Evolutionary conservation across 2,888 invertebrate species (phyloP).

Genomic region (Megaustenia siamemsis): DNA sequence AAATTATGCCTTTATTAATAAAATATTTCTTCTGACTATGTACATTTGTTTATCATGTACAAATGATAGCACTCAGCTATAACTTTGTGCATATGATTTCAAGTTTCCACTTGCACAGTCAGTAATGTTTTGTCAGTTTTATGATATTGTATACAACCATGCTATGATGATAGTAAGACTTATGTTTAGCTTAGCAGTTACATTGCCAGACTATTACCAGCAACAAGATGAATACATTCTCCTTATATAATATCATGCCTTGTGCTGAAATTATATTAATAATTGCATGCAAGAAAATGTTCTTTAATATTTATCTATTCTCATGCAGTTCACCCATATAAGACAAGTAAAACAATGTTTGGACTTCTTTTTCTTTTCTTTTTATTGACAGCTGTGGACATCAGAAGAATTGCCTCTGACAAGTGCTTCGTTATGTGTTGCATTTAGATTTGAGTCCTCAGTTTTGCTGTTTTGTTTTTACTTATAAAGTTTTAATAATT

Average conservation of each 20-base stretch:
- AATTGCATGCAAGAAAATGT: background rate
- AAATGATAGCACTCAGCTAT: too few relatives aligned
- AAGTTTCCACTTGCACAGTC: too few relatives aligned
- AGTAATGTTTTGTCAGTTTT: background rate
- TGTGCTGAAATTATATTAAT: background rate
- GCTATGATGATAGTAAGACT: background rate
- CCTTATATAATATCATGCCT: too few relatives aligned
- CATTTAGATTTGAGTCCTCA: background rate
- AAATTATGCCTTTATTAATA: too few relatives aligned
- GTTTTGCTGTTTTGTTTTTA: background rate
- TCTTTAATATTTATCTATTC: background rate
- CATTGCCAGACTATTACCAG: too few relatives aligned
- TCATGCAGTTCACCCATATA: too few relatives aligned
- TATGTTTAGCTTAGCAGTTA: background rate
- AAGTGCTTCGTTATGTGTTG: background rate
- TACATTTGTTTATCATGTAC: too few relatives aligned
- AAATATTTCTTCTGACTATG: too few relatives aligned
- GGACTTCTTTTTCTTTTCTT: slow-evolving; percentile 20
- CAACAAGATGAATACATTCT: too few relatives aligned
- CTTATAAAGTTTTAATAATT: background rate
- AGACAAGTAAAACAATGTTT: background rate
- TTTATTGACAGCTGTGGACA: background rate
- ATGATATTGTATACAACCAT: background rate
- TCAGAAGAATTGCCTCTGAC: background rate
- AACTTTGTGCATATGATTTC: too few relatives aligned